These are phyloP conservation scores for Paradisaea rubra DNA, from an alignment of 2,113 vertebrate species.

Conservation along the genomic window DNA sequence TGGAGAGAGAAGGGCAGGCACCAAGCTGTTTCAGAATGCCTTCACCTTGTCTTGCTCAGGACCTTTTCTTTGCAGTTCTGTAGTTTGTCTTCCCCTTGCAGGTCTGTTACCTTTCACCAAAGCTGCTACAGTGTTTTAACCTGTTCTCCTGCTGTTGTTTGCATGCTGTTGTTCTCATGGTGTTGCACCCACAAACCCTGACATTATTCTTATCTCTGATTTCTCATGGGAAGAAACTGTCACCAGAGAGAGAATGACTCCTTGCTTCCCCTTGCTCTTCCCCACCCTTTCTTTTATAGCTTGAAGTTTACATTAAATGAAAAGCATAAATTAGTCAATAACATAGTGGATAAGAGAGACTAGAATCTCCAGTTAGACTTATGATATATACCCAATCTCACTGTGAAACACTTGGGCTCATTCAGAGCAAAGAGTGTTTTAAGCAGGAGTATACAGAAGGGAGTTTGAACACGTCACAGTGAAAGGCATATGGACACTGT, in stretches of 20 bases:
- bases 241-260: not conserved
- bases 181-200: not conserved
- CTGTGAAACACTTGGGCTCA: not conserved
- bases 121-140: not conserved
- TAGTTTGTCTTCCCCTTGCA: not conserved
- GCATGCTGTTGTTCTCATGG: not conserved
- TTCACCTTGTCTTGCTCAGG: not conserved
- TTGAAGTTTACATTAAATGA: not conserved
- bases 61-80: not conserved
- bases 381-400: not conserved
- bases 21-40: not conserved
- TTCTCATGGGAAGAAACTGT: not conserved
- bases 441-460: not conserved
- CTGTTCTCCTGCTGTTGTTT: not conserved
- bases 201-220: not conserved
- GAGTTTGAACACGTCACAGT: not conserved
- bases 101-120: not conserved
- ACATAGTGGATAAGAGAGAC: not conserved
- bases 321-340: not conserved
- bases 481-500: not conserved
- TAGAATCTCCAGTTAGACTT: not conserved
- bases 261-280: not conserved
- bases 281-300: not conserved
- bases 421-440: not conserved
- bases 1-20: not conserved